These are phyloP conservation scores for Zygogramma bicolorata DNA, from an alignment of 2,888 invertebrate genomes.

Conservation along the genomic window DNA sequence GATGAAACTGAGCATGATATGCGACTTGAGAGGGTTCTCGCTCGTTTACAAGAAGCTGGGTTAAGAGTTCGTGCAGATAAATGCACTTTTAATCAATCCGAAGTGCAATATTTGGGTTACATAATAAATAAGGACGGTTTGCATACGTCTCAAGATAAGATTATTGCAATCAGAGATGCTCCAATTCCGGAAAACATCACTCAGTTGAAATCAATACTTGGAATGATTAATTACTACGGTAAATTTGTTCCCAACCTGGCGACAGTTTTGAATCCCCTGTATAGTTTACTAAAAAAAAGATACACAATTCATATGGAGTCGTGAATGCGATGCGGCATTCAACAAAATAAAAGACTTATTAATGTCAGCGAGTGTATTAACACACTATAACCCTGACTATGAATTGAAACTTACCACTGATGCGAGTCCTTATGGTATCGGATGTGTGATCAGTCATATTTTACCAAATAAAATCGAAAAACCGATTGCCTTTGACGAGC, in stretches of 20 bases:
- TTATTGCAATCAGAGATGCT: no score
- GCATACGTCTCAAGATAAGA: no score
- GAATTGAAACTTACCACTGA: constrained; percentile 7
- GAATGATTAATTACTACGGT: not conserved
- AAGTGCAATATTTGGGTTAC: not conserved
- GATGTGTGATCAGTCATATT: not conserved
- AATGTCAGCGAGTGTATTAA: constrained; percentile 4
- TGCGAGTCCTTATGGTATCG: constrained; percentile 2
- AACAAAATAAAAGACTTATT: constrained; percentile 11
- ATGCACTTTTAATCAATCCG: not conserved
- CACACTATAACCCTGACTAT: constrained; percentile 11
- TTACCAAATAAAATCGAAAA: constrained; percentile 15
- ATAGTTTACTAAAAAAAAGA: not conserved
- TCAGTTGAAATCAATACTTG: not conserved
- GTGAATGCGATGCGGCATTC: constrained; percentile 3
- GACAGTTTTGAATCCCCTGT: no score
- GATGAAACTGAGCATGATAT: no score
- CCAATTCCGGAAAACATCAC: no score
- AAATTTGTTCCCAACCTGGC: constrained; percentile 12
- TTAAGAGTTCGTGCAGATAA: not conserved
- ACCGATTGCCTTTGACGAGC: constrained; percentile 13
- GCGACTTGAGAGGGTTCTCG: no score
- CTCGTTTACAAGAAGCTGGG: not conserved
- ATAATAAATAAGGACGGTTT: not conserved
- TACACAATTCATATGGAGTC: not conserved